Evolutionary conservation across 2,113 vertebrate species (phyloP).

Genomic region (Opisthocomus hoazin): DNA sequence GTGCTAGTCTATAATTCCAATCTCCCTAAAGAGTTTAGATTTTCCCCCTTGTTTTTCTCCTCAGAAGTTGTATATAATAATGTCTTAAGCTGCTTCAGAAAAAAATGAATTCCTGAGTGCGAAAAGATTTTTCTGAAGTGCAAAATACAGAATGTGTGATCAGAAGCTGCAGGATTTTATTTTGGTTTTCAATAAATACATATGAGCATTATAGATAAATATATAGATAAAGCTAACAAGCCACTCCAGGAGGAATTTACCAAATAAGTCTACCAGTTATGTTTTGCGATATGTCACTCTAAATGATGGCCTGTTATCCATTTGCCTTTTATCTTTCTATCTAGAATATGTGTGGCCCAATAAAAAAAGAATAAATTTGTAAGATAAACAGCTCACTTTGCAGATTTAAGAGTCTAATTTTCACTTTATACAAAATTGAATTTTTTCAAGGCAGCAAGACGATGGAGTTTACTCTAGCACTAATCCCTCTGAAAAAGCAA

Average conservation of each 20-base stretch:
- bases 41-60: background rate
- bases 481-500: slow-evolving; percentile 79
- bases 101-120: background rate
- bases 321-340: slow-evolving; percentile 74
- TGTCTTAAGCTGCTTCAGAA: background rate
- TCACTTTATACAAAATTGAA: slow-evolving; percentile 70
- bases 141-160: background rate
- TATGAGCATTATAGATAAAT: slow-evolving; percentile 26
- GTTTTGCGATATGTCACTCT: slow-evolving; percentile 58
- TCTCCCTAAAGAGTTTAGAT: background rate
- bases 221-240: slow-evolving; percentile 44
- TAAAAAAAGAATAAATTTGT: slow-evolving; percentile 79
- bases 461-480: slow-evolving; percentile 69
- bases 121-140: background rate
- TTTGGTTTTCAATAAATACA: slow-evolving; percentile 20
- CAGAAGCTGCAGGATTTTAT: background rate
- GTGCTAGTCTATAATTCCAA: background rate
- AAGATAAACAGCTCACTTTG: slow-evolving; percentile 79
- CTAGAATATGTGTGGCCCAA: slow-evolving; percentile 76
- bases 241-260: slow-evolving; percentile 43
- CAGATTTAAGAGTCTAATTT: slow-evolving; percentile 81
- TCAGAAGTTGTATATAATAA: background rate
- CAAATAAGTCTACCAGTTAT: slow-evolving; percentile 26
- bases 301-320: slow-evolving; percentile 63
- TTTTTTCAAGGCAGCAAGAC: slow-evolving; percentile 64